Evolutionary conservation across 2,888 invertebrate genomes (phyloP).

Genomic region (Sinodicranocentrus sp.): DNA sequence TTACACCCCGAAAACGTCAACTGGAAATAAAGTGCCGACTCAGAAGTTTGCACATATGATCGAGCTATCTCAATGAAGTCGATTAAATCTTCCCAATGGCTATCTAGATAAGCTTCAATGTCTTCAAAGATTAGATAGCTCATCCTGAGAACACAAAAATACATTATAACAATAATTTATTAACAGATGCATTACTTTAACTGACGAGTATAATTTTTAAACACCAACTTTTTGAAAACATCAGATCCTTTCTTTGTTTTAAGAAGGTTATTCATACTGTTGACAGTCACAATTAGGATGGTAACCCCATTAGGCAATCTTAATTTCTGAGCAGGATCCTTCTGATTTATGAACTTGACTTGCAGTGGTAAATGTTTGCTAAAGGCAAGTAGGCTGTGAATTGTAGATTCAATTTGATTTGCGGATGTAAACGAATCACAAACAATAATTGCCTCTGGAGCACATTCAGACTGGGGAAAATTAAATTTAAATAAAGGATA

Average conservation of each 20-base stretch:
- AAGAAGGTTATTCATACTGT: neutral
- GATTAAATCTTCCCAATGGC: neutral
- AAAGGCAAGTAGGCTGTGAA: neutral
- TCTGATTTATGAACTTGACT: slow-evolving; percentile 13
- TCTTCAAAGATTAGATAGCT: slow-evolving; percentile 44
- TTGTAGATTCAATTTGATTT: neutral
- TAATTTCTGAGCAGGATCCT: neutral
- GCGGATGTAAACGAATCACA: slow-evolving; percentile 27
- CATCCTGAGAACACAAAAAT: no score
- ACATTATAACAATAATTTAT: no score
- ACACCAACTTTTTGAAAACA: neutral
- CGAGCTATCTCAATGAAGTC: no score
- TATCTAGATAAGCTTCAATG: slow-evolving; percentile 17
- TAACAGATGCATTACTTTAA: neutral
- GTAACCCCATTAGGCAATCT: slow-evolving; percentile 24
- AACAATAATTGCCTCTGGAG: slow-evolving; percentile 29
- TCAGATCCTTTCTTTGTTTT: no score
- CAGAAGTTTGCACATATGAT: no score
- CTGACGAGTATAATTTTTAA: no score
- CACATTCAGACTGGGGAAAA: no score
- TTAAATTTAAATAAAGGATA: no score
- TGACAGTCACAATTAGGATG: slow-evolving; percentile 27
- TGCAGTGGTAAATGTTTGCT: slow-evolving; percentile 3
- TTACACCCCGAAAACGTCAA: slow-evolving; percentile 24
- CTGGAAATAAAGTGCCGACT: neutral